A percentile compares a stretch with the other conserved stretches of the same genome.
Evolutionary conservation across 1,140 invertebrate genomes (phyloP).

Genomic region (Papilio dardanus): DNA sequence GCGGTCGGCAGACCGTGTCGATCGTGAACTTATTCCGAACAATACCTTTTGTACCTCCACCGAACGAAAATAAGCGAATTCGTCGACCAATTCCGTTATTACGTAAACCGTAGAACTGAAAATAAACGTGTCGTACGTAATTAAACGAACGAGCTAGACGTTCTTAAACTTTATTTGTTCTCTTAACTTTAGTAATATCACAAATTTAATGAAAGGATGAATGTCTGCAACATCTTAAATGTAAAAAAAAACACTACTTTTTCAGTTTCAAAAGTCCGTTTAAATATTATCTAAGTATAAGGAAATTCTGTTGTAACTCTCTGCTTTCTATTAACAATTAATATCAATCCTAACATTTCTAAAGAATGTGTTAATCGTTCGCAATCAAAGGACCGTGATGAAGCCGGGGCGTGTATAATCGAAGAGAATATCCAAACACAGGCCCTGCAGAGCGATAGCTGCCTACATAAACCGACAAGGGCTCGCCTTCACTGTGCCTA

Average conservation of each 20-base stretch:
- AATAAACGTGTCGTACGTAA: neutral
- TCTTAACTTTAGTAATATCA: neutral
- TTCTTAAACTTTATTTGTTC: constrained; percentile 6
- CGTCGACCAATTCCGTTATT: constrained; percentile 8
- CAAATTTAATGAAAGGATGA: neutral
- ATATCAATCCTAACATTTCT: neutral
- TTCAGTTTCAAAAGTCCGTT: neutral
- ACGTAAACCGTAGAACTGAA: constrained; percentile 8
- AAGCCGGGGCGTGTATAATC: constrained; percentile 69
- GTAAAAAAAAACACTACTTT: neutral
- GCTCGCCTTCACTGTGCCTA: constrained; percentile 62
- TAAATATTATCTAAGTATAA: neutral
- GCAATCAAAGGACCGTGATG: constrained; percentile 44
- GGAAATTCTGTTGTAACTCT: neutral
- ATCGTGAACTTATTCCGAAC: constrained; percentile 74
- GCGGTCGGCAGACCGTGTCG: constrained; percentile 63
- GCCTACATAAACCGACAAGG: constrained; percentile 61
- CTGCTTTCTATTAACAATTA: neutral
- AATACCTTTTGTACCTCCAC: constrained; percentile 48
- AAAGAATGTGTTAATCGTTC: constrained; percentile 37
- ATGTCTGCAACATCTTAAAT: neutral
- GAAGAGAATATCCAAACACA: constrained; percentile 69
- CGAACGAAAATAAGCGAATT: constrained; percentile 22
- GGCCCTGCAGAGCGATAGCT: constrained; percentile 50
- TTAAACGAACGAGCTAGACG: constrained; percentile 15